Base-by-base conservation (phyloP, 2,113 vertebrate genomes). In the Entelurus aequoreus region DNA sequence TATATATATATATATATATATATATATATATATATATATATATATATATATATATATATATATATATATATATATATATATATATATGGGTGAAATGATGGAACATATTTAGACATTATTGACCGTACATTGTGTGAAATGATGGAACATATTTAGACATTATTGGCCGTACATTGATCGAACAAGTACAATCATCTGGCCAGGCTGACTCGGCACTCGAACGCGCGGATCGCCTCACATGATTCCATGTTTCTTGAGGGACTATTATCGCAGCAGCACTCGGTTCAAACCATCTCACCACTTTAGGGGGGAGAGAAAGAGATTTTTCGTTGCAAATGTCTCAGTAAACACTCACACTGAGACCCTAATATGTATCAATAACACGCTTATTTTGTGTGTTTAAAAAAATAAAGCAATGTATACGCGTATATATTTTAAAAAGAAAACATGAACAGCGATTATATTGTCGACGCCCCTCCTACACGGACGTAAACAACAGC, bases 221-320 rank as follows among this genome's bases (percentile, higher is more conserved):
- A 50, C 8, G 1, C 3, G 6, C 38, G 16, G 55, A 57, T 28
- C 28, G 0, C 13, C 55, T 0, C 1, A 4, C 12, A 21, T 19
- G 3, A 21, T 21, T 1, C 1, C 1, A 0, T 0, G 0, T 47
- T 67, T 75, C 83, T 78, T 38, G 2, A 6, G 47, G 75, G 46
- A 12, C 6, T 5, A 2, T 77, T 77, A 2, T 55, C 1, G 1
- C 9, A 28, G 56, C 4, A 62, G 63, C 76, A 81, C 71, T 35
- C 28, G 49, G 82, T 38, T 36, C 50, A 67, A 76, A 84, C 83
- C 84, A 86, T 73, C 49, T 36, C 1, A 14, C 1, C 16, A 3
- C 0, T 49, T 12, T 4, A 4, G 57, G 62, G 42, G 44, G 14
- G 19, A 40, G 0, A 0, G 1, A 28, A 28, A 0, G 12, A 48